Base-by-base conservation (phyloP, 2,113 vertebrate genomes). In the Sitta europaea region DNA sequence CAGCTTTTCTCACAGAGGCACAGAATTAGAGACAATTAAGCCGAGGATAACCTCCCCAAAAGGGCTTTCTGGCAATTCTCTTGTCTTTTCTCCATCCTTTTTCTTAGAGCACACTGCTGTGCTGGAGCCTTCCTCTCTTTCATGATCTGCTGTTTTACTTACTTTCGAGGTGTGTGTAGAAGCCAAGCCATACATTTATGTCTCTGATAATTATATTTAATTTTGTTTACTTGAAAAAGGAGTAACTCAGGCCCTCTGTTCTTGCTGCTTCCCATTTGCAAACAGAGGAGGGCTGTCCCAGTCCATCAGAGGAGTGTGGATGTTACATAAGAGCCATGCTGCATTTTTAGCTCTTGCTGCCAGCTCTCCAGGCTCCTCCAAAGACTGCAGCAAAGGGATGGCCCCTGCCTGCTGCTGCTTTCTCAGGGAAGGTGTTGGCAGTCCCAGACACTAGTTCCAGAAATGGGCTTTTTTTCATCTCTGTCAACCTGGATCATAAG, bases 21-120 rank as follows among this genome's bases (percentile, higher is more conserved):
- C 88, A 78, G 53, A 88, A 85, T 78, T 83, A 51, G 38, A 80
- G 85, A 92, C 92, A 86, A 92, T 95, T 89, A 96, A 91, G 55
- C 66, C 55, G 72, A 95, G 45, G 57, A 33, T 72, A 84, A 92
- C 66, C 73, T 90, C 62, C 45, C 29, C 51, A 63, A 73, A 79
- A 95, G 50, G 54, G 62, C 51, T 92, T 82, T 67, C 33, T 77
- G 73, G 40, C 54, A 21, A 48, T 74, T 84, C n/a, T 36, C 24
- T 79, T 5, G 0, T 78, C 42, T 50, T 72, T 90, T 58, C 28
- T 20, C 51, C 22, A 16, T 31, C 13, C 4, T 71, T 58, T 54
- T 63, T 72, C 27, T 23, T 45, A 23, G 3, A 17, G 38, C 17
- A 31, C 1, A 0, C 28, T 62, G 33, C n/a, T 72, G 9, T 78